Evolutionary conservation across 92 coral and sea anemone genomes (phyloP), one percentile per base, ranked within the genome.

Genomic region (Heliopora coerulea): DNA sequence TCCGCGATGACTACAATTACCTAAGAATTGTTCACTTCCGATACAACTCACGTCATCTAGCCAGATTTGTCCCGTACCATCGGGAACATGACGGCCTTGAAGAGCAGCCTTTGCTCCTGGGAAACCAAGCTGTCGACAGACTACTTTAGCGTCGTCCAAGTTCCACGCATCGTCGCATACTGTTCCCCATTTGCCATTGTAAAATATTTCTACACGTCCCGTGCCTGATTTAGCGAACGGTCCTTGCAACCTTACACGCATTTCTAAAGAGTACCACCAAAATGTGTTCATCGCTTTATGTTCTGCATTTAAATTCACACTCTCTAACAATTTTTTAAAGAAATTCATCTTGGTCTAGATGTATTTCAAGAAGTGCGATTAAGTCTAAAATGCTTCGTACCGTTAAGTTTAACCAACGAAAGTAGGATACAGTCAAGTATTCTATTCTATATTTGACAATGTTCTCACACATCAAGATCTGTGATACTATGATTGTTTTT

Each of bases 151-250:
- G 23, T 63, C 70, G 1, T 33, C 37, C 18, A 34, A 15, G 44
- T 63, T 52, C 70, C 70, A 63, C 8, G 1, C 0, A 34, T 34
- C 54, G 18, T 63, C 28, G 37, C 70, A 63, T 3, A 63, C 28
- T 35, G 70, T 63, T 37, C 70, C 70, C 70, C 70, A 63, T 21
- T 63, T 13, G 0, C 70, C 52, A 19, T 21, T 21, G 54, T 37
- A 63, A 32, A 34, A 63, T 37, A 63, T 32, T 63, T 63, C 70
- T 2, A 63, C 70, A 63, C 52, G 70, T 19, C 70, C 70, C 10
- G 70, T 28, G 4, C 70, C 70, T 8, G 10, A 37, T 35, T 5
- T 8, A 37, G 33, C 34, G 0, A 19, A 58, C 15, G 13, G 46
- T 3, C 41, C 72, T 10, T 13, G 73, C 70, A 42, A 33, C 34